phyloP scores from a whole-genome alignment of 2,113 vertebrate species.

The Eleginops maclovinus region DNA sequence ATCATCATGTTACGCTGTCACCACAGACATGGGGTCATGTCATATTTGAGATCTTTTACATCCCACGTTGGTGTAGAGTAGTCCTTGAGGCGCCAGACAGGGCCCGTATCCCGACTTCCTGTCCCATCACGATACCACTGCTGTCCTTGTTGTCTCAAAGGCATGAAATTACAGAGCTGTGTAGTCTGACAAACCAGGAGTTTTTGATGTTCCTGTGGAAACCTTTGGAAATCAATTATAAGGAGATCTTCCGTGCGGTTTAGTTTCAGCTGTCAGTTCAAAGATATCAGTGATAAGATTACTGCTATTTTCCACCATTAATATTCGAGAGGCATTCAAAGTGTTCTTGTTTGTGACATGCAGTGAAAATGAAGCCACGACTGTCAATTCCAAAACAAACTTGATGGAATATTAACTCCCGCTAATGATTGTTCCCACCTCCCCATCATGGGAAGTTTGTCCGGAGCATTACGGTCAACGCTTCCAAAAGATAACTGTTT shows the following conservation, averaged over 20 bases:
- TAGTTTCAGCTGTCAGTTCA: conserved; percentile 33
- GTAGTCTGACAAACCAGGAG: background rate
- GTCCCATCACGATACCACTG: conserved; percentile 3
- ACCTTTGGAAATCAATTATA: conserved; percentile 27
- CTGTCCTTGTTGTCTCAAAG: conserved; percentile 11
- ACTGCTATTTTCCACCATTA: background rate
- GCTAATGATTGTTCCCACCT: background rate
- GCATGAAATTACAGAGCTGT: conserved; percentile 49
- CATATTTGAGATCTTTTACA: conserved; percentile 64
- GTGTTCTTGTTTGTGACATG: conserved; percentile 20
- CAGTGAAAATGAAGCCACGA: conserved; percentile 2
- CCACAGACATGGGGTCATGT: conserved; percentile 57
- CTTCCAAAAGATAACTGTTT: conserved; percentile 19
- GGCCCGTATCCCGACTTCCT: conserved; percentile 29
- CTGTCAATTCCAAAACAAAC: conserved; percentile 32
- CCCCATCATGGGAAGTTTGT: conserved; percentile 14
- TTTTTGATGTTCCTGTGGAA: conserved; percentile 15
- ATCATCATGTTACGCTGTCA: conserved; percentile 76
- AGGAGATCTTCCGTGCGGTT: conserved; percentile 11
- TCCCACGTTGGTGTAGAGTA: conserved; percentile 33
- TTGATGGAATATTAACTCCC: conserved; percentile 8
- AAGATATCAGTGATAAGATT: conserved; percentile 7
- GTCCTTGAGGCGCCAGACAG: conserved; percentile 54
- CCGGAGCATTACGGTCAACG: background rate
- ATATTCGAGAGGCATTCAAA: conserved; percentile 20